phyloP scores from a whole-genome alignment of 2,888 invertebrate species.

The Dermolepida albohirtum region DNA sequence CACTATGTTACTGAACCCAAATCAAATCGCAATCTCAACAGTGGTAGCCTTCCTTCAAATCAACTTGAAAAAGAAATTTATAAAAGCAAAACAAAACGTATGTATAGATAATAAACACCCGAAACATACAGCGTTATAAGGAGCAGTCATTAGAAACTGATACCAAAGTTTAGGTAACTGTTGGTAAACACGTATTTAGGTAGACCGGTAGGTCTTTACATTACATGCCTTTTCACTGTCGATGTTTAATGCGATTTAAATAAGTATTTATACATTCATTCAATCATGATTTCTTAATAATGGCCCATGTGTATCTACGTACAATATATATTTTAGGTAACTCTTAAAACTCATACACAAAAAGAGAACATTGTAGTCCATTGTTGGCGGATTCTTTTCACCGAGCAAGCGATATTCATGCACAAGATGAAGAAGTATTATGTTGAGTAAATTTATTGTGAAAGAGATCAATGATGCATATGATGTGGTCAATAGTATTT shows the following conservation, averaged over 20 bases:
- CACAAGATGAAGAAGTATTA: constrained; percentile 30
- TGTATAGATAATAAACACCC: too few species aligned
- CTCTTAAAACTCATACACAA: constrained; percentile 23
- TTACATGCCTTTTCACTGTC: not conserved
- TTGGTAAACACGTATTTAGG: not conserved
- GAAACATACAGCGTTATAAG: too few species aligned
- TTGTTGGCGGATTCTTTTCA: constrained; percentile 34
- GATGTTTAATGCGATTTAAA: not conserved
- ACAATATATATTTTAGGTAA: constrained; percentile 27
- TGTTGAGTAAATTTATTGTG: constrained; percentile 33
- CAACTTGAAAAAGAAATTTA: too few species aligned
- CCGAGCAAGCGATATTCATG: constrained; percentile 12
- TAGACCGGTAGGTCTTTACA: not conserved
- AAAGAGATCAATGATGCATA: constrained; percentile 31
- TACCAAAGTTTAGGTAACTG: not conserved
- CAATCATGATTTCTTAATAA: constrained; percentile 28
- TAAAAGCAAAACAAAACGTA: too few species aligned
- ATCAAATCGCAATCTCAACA: too few species aligned
- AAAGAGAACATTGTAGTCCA: constrained; percentile 12
- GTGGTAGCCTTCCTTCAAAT: too few species aligned
- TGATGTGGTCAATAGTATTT: constrained; percentile 40
- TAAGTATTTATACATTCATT: constrained; percentile 21
- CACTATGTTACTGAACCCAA: too few species aligned
- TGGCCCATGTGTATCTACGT: constrained; percentile 7
- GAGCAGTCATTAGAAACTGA: too few species aligned